Conservation (phyloP, 1,140 invertebrate genomes). For the Pararge aegeria region DNA sequence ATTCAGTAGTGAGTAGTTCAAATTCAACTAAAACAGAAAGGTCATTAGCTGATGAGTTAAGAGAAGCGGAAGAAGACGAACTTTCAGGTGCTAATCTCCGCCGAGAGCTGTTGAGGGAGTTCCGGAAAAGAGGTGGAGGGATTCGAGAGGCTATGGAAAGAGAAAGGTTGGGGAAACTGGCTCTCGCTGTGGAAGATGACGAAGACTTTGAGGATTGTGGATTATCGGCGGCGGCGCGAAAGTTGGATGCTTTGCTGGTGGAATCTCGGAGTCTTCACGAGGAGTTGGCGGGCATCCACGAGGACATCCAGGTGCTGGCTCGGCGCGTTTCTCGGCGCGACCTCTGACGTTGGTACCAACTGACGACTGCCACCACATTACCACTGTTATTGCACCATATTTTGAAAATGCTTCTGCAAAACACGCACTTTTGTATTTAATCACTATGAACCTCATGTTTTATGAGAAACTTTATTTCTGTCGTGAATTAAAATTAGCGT, state of each 20-base stretch:
- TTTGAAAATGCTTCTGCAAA: conserved; percentile 7
- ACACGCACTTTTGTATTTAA: conserved; percentile 9
- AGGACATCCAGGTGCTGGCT: conserved; percentile 77
- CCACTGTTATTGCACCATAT: conserved; percentile 13
- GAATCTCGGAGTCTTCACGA: conserved; percentile 69
- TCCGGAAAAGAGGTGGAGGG: conserved; percentile 44
- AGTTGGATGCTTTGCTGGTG: conserved; percentile 66
- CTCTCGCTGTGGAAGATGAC: conserved; percentile 73
- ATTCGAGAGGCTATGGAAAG: conserved; percentile 57
- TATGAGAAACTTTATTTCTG: too few relatives aligned
- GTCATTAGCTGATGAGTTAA: conserved; percentile 66
- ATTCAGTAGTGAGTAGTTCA: conserved; percentile 10
- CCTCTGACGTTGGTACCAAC: conserved; percentile 69
- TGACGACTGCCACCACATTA: conserved; percentile 38
- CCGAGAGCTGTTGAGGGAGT: conserved; percentile 47
- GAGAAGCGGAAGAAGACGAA: conserved; percentile 64
- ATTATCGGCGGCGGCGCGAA: conserved; percentile 58
- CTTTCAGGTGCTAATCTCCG: conserved; percentile 42
- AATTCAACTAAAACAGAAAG: conserved; percentile 44
- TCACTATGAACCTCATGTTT: not conserved
- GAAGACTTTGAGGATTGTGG: conserved; percentile 51
- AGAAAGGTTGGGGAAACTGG: conserved; percentile 66
- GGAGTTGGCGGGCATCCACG: conserved; percentile 71
- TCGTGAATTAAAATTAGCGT: too few relatives aligned
- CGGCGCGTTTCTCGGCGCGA: conserved; percentile 62